Conservation (phyloP, 2,113 vertebrate genomes). For the Ceuthmochares aereus region DNA sequence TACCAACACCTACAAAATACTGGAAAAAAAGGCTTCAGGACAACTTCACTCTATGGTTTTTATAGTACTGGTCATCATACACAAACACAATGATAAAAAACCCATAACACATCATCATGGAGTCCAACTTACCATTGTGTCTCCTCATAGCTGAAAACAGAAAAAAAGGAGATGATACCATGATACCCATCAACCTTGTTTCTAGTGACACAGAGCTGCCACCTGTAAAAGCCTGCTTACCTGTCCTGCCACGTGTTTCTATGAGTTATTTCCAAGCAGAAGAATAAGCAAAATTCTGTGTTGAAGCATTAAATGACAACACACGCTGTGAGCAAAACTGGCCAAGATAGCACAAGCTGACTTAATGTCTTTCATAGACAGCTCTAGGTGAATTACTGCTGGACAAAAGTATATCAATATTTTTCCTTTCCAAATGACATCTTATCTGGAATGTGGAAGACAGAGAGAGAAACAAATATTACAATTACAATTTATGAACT, state of each 20-base stretch:
- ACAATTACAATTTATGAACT: neutral
- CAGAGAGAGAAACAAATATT: neutral
- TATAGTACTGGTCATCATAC: neutral
- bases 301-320: neutral
- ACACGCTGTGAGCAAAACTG: neutral
- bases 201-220: neutral
- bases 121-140: neutral
- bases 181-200: neutral
- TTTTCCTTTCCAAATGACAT: neutral
- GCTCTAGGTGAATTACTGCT: neutral
- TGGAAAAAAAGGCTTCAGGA: neutral
- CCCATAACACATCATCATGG: neutral
- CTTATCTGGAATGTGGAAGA: neutral
- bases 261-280: accelerated
- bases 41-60: neutral
- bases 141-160: neutral
- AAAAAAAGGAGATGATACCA: neutral
- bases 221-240: neutral
- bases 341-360: neutral
- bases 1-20: neutral
- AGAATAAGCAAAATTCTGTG: neutral
- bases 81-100: neutral
- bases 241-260: accelerated
- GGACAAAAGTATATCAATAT: neutral
- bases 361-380: neutral